Evolutionary conservation across 2,113 vertebrate genomes (phyloP).

Genomic region (Hystrix brachyura): DNA sequence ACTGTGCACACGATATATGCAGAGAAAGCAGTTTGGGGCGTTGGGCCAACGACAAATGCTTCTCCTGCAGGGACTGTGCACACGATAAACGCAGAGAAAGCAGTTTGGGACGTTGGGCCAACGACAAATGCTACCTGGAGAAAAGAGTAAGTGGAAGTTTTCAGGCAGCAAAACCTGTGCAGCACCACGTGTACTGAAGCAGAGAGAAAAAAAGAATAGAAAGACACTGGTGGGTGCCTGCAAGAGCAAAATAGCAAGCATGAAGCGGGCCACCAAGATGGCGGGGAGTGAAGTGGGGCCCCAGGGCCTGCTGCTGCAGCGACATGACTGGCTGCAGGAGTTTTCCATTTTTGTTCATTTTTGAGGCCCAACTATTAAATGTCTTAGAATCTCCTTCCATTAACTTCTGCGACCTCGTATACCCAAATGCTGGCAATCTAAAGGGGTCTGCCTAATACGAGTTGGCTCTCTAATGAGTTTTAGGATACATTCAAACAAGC

Average conservation of each 20-base stretch:
- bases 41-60: too few relatives aligned
- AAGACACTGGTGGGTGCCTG: background rate
- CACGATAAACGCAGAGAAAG: background rate
- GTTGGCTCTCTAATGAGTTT: background rate
- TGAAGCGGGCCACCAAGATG: background rate
- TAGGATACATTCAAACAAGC: constrained; percentile 9
- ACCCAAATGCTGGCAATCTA: background rate
- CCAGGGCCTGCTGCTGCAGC: background rate
- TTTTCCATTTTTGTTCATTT: background rate
- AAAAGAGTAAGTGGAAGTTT: background rate
- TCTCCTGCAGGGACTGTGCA: background rate
- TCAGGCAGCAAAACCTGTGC: background rate
- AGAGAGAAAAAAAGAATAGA: background rate
- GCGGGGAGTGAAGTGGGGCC: background rate
- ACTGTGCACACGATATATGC: background rate
- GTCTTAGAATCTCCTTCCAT: background rate
- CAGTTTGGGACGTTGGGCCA: background rate
- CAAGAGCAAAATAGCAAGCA: background rate
- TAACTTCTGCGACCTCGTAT: background rate
- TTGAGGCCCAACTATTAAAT: background rate
- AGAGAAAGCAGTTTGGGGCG: constrained; percentile 28
- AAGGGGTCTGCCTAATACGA: background rate
- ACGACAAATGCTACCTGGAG: background rate
- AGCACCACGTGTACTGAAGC: background rate
- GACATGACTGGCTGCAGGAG: background rate